phyloP scores from a whole-genome alignment of 2,888 invertebrate genomes.

The Bugulina stolonifera region DNA sequence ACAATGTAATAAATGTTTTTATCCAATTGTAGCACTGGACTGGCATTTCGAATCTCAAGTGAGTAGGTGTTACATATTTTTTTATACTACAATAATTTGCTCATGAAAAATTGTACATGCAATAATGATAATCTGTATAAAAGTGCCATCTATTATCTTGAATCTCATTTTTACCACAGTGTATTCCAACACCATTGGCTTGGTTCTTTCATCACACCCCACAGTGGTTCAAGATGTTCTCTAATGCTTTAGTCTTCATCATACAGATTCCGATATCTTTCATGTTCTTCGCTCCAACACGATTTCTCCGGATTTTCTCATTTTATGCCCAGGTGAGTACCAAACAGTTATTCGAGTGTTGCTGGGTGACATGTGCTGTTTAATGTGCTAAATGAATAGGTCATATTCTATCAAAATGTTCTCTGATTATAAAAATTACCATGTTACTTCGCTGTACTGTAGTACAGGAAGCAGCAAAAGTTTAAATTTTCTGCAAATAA shows the following conservation, averaged over 20 bases:
- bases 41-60: conserved; percentile 65
- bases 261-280: conserved; percentile 66
- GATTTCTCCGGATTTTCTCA: conserved; percentile 61
- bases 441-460: too few relatives aligned
- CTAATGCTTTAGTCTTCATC: conserved; percentile 61
- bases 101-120: neutral
- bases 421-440: too few relatives aligned
- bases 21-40: conserved; percentile 50
- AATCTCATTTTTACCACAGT: too few relatives aligned
- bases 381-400: too few relatives aligned
- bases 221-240: conserved; percentile 61
- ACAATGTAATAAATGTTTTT: too few relatives aligned
- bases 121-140: too few relatives aligned
- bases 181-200: conserved; percentile 66
- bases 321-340: conserved; percentile 63
- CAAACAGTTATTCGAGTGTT: neutral
- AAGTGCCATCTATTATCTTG: too few relatives aligned
- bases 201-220: conserved; percentile 72
- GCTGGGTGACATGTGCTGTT: too few relatives aligned
- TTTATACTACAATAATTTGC: neutral
- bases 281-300: conserved; percentile 67
- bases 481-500: too few relatives aligned
- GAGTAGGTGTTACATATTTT: conserved; percentile 30
- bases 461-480: too few relatives aligned
- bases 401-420: too few relatives aligned